Evolutionary conservation across 2,113 vertebrate species (phyloP), one percentile per base, ranked within the genome.

Genomic region (Scopus umbretta): DNA sequence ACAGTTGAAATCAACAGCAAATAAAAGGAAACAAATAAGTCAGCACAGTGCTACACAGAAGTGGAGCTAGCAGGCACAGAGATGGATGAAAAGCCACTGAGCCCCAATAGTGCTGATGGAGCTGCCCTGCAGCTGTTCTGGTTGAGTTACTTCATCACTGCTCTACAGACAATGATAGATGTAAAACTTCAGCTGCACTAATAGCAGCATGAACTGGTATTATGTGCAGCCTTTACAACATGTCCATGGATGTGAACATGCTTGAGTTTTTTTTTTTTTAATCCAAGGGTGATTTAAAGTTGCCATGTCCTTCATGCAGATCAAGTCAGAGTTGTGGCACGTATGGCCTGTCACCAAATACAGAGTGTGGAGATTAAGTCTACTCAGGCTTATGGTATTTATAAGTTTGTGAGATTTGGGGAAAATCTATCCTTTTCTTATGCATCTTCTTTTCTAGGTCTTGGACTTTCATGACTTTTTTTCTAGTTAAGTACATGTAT

Each of bases 11-110:
- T 91, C 78, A 90, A 88, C 45, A 96, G 67, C 82, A 93, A 92
- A 91, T 94, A 90, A 96, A 97, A 94, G 71, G 76, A 95, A 76
- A 93, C 68, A 72, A 92, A 36, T 40, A 92, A 83, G 80, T 95
- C 91, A 96, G 88, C 93, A 95, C 56, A 90, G 47, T 11, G 30
- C 21, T 49, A 18, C 71, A 67, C 42, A 68, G 73, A 88, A 86
- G 43, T 53, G 47, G 43, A 96, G 40, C 82, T 65, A 83, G 80
- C 36, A 62, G 61, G 43, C 59, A 74, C 43, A 76, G 70, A 52
- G 53, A 56, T 47, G 81, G 53, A 91, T 95, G 80, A 90, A 96
- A 95, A 96, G 75, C 87, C 47, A 59, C 58, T 82, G 81, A 65
- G 55, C 43, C 90, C 59, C 61, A n/a, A 11, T 42, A 87, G 16